Percentiles rank a stretch among this genome's conserved stretches.
Conservation (phyloP, 2,797 vertebrate genomes). For the Sitta carolinensis region DNA sequence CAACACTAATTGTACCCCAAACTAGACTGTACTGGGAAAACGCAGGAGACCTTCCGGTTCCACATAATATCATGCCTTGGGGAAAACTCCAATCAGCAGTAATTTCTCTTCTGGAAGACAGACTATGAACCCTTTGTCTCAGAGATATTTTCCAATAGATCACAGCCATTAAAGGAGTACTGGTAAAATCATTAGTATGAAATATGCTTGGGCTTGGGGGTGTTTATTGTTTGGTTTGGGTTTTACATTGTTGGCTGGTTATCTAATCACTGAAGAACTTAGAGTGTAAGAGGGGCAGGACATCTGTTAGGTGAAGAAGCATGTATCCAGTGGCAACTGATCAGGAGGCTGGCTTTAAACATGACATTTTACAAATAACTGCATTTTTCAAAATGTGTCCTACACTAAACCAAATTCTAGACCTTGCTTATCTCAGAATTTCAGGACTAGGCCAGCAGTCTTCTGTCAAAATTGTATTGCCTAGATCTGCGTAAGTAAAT, state of each 20-base stretch:
- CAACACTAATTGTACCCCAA: background rate
- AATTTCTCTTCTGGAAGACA: background rate
- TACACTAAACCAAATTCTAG: background rate
- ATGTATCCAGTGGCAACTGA: background rate
- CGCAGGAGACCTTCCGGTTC: background rate
- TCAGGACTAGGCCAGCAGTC: background rate
- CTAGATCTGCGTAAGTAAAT: background rate
- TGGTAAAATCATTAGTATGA: background rate
- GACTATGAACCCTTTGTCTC: background rate
- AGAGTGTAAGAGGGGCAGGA: background rate
- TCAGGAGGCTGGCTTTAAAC: background rate
- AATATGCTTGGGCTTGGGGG: background rate
- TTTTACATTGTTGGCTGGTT: background rate
- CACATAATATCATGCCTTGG: background rate
- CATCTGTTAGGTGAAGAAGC: background rate
- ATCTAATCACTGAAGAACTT: background rate
- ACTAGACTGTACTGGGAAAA: background rate
- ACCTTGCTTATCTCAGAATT: background rate
- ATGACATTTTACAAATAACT: background rate
- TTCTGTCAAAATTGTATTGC: background rate
- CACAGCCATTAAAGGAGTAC: background rate
- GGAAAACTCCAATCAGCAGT: background rate
- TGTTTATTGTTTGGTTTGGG: background rate
- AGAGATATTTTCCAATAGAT: background rate
- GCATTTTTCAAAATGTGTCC: background rate